Base-by-base conservation (phyloP, 2,113 vertebrate genomes). In the Acinonyx jubatus region DNA sequence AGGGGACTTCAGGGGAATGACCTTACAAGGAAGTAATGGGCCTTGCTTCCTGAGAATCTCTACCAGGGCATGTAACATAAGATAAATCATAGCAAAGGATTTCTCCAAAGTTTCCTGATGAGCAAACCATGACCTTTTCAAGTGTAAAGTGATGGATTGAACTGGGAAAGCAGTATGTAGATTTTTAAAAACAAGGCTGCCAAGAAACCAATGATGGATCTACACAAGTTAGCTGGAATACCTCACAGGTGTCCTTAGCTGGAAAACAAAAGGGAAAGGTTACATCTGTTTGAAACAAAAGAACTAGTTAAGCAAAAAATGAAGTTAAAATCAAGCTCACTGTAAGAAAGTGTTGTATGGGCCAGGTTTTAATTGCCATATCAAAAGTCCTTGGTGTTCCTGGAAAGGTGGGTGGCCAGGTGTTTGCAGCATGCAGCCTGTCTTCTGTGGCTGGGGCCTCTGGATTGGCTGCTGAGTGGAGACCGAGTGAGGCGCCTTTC, bases 11-110 rank as follows among this genome's bases (percentile, higher is more conserved):
- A 21, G 63, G 83, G 41, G n/a, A 61, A 94, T 41, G 74, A 94
- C 89, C 91, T 96, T 94, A 55, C 65, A 78, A 52, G 80, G 52
- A 94, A 66, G 68, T 33, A 89, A 94, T 45, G 57, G 89, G 69
- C 78, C 93, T 97, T 27, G 1, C 79, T 93, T 86, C 91, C 91
- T 57, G 29, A 95, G 86, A 86, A 87, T 95, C 96, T 91, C 93
- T 89, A 89, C 65, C 65, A 81, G 74, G 50, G 48, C 94, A 81
- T 71, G 63, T 16, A 87, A 79, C 63, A 25, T 76, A 96, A 76
- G 76, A 94, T 94, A 96, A 98, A 97, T 98, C 89, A 97, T 1
- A 94, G 83, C 45, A 55, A 84, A 93, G 52, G 69, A 93, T 87
- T 93, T 96, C 89, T 90, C 92, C 94, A 50, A 97, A 71, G 36